Evolutionary conservation across 2,888 invertebrate species (phyloP), one percentile per base, ranked within the genome.

Genomic region (Cactoblastis cactorum): DNA sequence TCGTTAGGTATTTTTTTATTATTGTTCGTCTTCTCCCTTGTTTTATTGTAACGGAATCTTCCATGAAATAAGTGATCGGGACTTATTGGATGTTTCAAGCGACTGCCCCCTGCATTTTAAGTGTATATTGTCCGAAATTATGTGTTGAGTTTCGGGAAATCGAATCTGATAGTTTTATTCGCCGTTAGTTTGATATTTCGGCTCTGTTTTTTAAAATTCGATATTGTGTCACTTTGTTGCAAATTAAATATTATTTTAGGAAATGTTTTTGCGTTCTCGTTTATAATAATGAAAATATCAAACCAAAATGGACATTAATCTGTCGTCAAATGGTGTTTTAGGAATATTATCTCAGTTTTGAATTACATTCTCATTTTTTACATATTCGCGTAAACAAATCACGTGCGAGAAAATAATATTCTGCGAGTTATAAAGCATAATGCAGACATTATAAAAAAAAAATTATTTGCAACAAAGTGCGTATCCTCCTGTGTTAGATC

Each of bases 21-120:
- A 14, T 46, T 35, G 49, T 53, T 53, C 35, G 38, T 47, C 43
- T 37, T 38, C 24, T 17, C 47, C 39, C 19, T 19, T 46, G 50
- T 57, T 54, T 47, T 41, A 46, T 50, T 53, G 39, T 52, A 57
- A 38, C 35, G 46, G 41, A 52, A 55, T 51, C 57, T 59, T 59
- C 51, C 55, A 59, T 55, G 51, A 53, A 53, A 15, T 53, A 17
- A 18, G 52, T 53, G 39, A 48, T 53, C 43, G 39, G 19, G 49
- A 53, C 51, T 50, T 54, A 45, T 49, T 53, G 46, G 52, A 41
- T 48, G 47, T 46, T 18, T 32, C 8, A 38, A 32, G 32, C 49
- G 47, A 41, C 37, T 14, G 38, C 8, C 45, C 48, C 51, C 39
- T 52, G 53, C 53, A 50, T 55, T 55, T 49, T 33, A 38, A n/a